Evolutionary conservation across 2,797 vertebrate genomes (phyloP), one percentile per base, ranked within the genome.

Genomic region (Falco naumanni): DNA sequence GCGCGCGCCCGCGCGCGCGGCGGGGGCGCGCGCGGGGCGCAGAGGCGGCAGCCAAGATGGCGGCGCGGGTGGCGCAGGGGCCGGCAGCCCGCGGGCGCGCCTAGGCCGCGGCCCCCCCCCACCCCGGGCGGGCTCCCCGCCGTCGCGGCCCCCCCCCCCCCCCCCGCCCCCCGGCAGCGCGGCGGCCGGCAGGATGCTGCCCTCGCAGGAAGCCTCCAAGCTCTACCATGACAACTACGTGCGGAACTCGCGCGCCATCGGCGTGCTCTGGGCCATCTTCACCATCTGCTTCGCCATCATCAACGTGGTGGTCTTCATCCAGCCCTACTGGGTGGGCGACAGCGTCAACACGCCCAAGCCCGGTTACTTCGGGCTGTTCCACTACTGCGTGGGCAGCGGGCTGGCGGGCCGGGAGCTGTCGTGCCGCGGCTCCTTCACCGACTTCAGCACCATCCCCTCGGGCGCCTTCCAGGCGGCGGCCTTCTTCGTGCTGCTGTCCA

Each of bases 201-300:
- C 99, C 98, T 99, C 99, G 95, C 99, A 99, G 98, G 99, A 99
- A 98, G 99, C 99, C 98, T 99, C 99, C 98, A 99, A 99, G 98
- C 98, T 99, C 95, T 99, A 99, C 98, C 99, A 99, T 96, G 98
- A 99, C 97, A 99, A 99, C 98, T 99, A 99, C 95, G 98, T 99
- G 98, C 98, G 99, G 98, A 99, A 99, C 98, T 99, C 99, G 97
- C 98, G 99, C 85, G 99, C 99, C 98, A 99, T 99, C 98, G 99
- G 99, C 95, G 99, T 99, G 96, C 98, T 99, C 63, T 99, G 99
- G 99, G 99, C 99, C 98, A 99, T 99, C 98, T 99, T 99, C 98
- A 99, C 99, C 98, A 99, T 99, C 98, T 99, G 99, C 98, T 99
- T 99, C 98, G 99, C 99, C 98, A 99, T 99, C 98, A 99, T 99